phyloP scores from a whole-genome alignment of 2,113 vertebrate genomes.

The Sinocyclocheilus grahami region DNA sequence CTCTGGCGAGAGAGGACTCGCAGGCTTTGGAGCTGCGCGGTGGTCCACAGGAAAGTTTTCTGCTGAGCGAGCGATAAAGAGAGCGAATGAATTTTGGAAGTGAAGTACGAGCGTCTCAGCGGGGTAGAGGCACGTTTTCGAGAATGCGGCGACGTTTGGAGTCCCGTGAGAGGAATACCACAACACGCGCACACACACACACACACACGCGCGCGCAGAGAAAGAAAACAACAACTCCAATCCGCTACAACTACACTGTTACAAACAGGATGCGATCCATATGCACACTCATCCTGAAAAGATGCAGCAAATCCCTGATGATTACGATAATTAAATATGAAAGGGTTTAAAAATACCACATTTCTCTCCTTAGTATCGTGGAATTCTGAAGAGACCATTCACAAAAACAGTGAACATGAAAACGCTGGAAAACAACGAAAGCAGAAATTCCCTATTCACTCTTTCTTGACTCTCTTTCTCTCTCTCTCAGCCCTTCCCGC shows the following conservation, averaged over 20 bases:
- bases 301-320: conserved; percentile 66
- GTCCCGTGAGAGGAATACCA: conserved; percentile 42
- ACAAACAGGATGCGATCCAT: conserved; percentile 17
- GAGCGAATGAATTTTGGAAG: conserved; percentile 46
- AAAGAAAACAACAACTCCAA: conserved; percentile 37
- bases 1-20: conserved; percentile 43
- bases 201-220: background rate
- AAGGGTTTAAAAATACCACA: conserved; percentile 73
- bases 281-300: conserved; percentile 59
- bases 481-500: background rate
- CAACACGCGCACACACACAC: conserved; percentile 49
- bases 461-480: conserved; percentile 25
- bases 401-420: conserved; percentile 8
- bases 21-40: conserved; percentile 33
- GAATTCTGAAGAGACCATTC: conserved; percentile 63
- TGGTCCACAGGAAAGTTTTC: conserved; percentile 43
- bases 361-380: conserved; percentile 65
- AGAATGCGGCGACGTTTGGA: conserved; percentile 14
- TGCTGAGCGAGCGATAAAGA: too few relatives aligned
- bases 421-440: background rate
- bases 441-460: conserved; percentile 38
- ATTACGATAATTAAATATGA: conserved; percentile 75
- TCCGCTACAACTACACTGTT: conserved; percentile 48
- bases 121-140: conserved; percentile 25
- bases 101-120: conserved; percentile 31